phyloP scores from a whole-genome alignment of 2,113 vertebrate species.

The Scomber japonicus region DNA sequence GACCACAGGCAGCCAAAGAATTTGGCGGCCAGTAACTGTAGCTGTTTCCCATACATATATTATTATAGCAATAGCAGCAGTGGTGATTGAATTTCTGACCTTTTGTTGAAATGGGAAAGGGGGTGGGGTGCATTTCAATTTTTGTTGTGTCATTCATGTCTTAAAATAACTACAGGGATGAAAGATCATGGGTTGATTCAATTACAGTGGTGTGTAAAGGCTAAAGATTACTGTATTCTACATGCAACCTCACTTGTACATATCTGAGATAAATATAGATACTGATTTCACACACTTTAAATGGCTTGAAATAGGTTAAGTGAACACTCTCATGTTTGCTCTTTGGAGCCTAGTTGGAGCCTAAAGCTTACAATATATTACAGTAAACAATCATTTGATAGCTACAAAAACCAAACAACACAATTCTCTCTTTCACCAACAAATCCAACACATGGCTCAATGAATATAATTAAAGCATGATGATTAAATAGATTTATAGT shows the following conservation, averaged over 20 bases:
- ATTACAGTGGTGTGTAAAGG: slow-evolving; percentile 79
- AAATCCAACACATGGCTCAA: slow-evolving; percentile 13
- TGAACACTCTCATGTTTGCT: slow-evolving; percentile 19
- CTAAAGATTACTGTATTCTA: slow-evolving; percentile 80
- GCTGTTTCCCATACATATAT: slow-evolving; percentile 85
- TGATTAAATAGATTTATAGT: slow-evolving; percentile 2
- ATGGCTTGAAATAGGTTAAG: slow-evolving; percentile 51
- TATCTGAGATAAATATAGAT: slow-evolving; percentile 56
- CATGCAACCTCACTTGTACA: slow-evolving; percentile 72
- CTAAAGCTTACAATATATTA: slow-evolving; percentile 1
- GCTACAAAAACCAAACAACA: slow-evolving; percentile 19
- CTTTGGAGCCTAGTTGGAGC: slow-evolving; percentile 32
- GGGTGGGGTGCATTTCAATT: slow-evolving; percentile 80
- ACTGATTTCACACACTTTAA: slow-evolving; percentile 59
- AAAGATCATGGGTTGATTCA: slow-evolving; percentile 85
- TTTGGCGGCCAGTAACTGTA: slow-evolving; percentile 81
- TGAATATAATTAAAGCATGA: slow-evolving; percentile 30
- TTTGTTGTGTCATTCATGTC: slow-evolving; percentile 85
- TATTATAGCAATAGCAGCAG: slow-evolving; percentile 82
- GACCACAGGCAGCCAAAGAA: slow-evolving; percentile 84
- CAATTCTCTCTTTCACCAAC: not conserved
- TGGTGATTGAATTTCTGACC: slow-evolving; percentile 89
- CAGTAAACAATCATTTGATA: slow-evolving; percentile 26
- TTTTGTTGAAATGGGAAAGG: slow-evolving; percentile 85
- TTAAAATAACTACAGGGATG: slow-evolving; percentile 85